Conservation (phyloP, 2,113 vertebrate species). For the Bostrychus sinensis region DNA sequence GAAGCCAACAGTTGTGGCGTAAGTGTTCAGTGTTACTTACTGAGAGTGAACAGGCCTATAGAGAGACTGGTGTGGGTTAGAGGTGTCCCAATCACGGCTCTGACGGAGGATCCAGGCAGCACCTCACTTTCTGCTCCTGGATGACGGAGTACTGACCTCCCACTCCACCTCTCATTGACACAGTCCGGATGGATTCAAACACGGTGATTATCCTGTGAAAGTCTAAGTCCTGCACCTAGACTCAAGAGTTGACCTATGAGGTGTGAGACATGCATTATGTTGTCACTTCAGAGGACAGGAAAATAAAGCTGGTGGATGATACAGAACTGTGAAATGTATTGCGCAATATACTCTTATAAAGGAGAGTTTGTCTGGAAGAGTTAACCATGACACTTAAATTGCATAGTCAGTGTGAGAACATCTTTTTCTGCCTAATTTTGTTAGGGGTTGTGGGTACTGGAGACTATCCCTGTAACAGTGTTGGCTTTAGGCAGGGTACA, state of each 20-base stretch:
- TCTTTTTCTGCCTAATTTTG: too few species aligned
- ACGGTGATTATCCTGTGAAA: slow-evolving; percentile 31
- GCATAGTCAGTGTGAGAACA: too few species aligned
- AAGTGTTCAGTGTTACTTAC: slow-evolving; percentile 28
- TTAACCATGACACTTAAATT: too few species aligned
- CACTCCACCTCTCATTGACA: slow-evolving; percentile 43
- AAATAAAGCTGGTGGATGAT: neutral
- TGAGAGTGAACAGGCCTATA: slow-evolving; percentile 16
- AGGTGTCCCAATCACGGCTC: slow-evolving; percentile 58
- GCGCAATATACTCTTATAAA: neutral
- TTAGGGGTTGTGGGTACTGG: too few species aligned
- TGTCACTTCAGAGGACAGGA: neutral
- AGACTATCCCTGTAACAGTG: too few species aligned
- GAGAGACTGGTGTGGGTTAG: slow-evolving; percentile 7
- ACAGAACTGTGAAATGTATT: neutral
- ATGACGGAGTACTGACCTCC: slow-evolving; percentile 30
- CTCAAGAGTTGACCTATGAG: slow-evolving; percentile 32
- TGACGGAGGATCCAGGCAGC: slow-evolving; percentile 31
- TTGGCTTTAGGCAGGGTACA: too few species aligned
- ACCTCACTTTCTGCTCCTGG: slow-evolving; percentile 31
- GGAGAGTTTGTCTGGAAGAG: neutral
- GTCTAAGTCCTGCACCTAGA: slow-evolving; percentile 27
- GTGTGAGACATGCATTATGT: neutral
- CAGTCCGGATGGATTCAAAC: slow-evolving; percentile 14
- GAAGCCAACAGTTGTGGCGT: slow-evolving; percentile 27